These are phyloP conservation scores for Diadumene lineata DNA, from an alignment of 92 coral and sea anemone genomes.

Conservation along the genomic window DNA sequence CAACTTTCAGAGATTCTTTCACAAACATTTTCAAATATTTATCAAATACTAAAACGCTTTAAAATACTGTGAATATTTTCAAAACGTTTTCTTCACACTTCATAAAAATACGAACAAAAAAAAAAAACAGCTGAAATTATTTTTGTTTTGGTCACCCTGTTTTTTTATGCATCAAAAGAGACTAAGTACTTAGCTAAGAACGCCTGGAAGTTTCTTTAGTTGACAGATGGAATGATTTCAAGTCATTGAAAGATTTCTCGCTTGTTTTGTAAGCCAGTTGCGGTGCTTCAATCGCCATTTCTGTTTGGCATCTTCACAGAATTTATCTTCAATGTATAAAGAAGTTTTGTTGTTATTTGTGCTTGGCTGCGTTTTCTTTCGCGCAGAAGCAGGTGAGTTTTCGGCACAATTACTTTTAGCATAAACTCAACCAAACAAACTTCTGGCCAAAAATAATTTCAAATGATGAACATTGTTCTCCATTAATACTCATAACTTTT, in stretches of 20 bases:
- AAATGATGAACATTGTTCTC: too few species aligned
- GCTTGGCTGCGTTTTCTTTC: not conserved
- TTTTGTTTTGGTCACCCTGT: slow-evolving; percentile 3
- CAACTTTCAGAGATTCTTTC: not conserved
- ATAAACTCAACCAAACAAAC: too few species aligned
- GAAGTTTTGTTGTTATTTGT: not conserved
- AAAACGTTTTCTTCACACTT: too few species aligned
- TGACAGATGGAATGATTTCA: slow-evolving; percentile 14
- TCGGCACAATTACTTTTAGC: not conserved
- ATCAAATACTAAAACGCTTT: not conserved
- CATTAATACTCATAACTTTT: too few species aligned
- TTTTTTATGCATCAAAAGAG: not conserved
- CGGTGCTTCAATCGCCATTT: not conserved
- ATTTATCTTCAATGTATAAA: not conserved
- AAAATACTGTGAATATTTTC: too few species aligned
- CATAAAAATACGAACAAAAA: too few species aligned
- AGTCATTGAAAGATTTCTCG: not conserved
- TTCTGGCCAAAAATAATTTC: too few species aligned
- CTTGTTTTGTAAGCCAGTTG: not conserved
- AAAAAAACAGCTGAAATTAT: too few species aligned
- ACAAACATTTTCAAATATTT: too few species aligned
- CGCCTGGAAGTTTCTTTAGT: slow-evolving; percentile 7
- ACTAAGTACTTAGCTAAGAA: slow-evolving; percentile 1
- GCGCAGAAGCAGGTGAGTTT: slow-evolving; percentile 6
- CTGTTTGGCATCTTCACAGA: not conserved